Base-by-base conservation (phyloP, 2,888 invertebrate species). In the Schizotus pectinicornis region DNA sequence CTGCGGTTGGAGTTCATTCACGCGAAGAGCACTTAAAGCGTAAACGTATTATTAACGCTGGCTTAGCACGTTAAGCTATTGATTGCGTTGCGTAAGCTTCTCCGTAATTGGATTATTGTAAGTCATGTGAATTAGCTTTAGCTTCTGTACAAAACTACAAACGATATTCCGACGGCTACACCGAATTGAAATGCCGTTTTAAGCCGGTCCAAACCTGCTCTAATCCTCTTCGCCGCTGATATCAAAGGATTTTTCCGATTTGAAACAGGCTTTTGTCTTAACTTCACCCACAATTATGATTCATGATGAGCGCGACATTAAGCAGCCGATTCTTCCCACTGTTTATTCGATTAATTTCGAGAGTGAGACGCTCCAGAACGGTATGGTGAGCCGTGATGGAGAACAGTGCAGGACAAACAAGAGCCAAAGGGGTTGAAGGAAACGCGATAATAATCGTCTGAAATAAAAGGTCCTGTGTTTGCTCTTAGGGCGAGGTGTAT, bases 391-490 rank as follows among this genome's bases (percentile, higher is more conserved):
- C 30, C 31, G 35, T 57, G 59, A 61, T 61, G 56, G 60, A 61
- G 58, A 56, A 58, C 45, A 54, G 42, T 42, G 37, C 47, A 65
- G 59, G 59, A 61, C 57, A 67, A 68, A 67, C 65, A 64, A 31
- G 42, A 51, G 50, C 46, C 50, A 59, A 67, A 69, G 63, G 70
- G 70, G 68, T 70, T 70, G 63, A 54, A 63, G 59, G 62, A 64
- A 65, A 64, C 53, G 63, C 53, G 68, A 66, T 65, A 60, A 70
- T 68, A 69, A 71, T 72, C 70, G 64, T 53, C 39, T 52, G 61
- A 67, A 68, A 70, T 66, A 69, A 67, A 67, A 67, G 66, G 62
- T 58, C 52, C 46, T 58, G 55, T 69, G 69, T 70, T 67, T 69
- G 64, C 62, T 56, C 39, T 64, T 59, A 61, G 65, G 63, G 58